Evolutionary conservation across 2,797 vertebrate genomes (phyloP).

Genomic region (Malurus splendens): DNA sequence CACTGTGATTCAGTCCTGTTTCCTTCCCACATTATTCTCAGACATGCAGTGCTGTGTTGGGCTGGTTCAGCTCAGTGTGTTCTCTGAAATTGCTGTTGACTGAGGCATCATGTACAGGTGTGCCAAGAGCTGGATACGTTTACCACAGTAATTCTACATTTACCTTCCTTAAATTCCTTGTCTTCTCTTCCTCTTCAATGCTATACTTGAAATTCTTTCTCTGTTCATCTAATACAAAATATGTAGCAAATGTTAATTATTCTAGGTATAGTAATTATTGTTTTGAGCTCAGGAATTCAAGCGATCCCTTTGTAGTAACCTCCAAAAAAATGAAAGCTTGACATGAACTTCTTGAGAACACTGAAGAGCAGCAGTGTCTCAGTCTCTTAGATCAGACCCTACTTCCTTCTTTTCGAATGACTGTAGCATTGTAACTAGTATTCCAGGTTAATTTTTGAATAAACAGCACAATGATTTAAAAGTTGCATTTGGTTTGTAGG

Average conservation of each 20-base stretch:
- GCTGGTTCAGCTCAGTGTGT: not conserved
- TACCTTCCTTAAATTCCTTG: not conserved
- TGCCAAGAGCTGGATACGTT: not conserved
- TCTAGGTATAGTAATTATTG: not conserved
- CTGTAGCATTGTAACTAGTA: not conserved
- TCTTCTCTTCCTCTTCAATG: not conserved
- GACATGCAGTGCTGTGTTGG: not conserved
- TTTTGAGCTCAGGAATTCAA: not conserved
- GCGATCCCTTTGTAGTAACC: not conserved
- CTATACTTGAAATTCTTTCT: not conserved
- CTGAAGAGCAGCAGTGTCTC: not conserved
- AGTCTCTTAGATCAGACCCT: not conserved
- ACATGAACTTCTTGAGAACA: not conserved
- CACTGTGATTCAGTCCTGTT: not conserved
- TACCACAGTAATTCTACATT: not conserved
- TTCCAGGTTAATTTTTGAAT: not conserved
- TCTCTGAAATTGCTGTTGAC: not conserved
- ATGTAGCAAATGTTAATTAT: not conserved
- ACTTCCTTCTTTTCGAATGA: not conserved
- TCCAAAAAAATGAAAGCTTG: not conserved
- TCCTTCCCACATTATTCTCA: not conserved
- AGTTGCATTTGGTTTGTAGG: not conserved
- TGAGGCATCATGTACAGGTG: not conserved
- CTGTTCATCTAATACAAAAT: not conserved
- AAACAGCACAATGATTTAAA: not conserved